Evolutionary conservation across 2,888 invertebrate genomes (phyloP), one percentile per base, ranked within the genome.

Genomic region (Tipula helvola): DNA sequence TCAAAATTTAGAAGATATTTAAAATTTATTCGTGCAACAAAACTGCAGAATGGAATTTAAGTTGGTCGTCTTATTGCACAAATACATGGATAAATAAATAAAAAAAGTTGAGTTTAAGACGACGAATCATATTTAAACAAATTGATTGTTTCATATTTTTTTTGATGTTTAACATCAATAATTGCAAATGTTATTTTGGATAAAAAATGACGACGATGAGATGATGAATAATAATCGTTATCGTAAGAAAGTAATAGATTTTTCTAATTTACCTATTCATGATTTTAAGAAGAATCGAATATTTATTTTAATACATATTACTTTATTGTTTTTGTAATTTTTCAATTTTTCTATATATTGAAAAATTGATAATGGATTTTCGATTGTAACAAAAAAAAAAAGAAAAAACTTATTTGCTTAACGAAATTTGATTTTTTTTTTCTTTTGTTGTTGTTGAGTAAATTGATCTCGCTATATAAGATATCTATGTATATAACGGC

Each of bases 201-300:
- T 71, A 71, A 28, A 71, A 28, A 8, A 71, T 28, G 28, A 28
- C 28, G 71, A 71, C n/a, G 57, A 28, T 13, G 10, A 18, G 3
- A 71, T 10, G 71, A 71, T 71, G 71, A 71, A 18, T 57, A 28
- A 28, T 28, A 57, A 57, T 71, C 28, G 71, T 28, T 57, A 57
- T 57, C 18, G 28, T 28, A 71, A 12, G 28, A 71, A 28, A 28
- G 71, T 71, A 71, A 71, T 71, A 71, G 71, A 71, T 71, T 71
- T 71, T 71, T 71, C 71, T 71, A 71, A 71, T 71, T 71, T 71
- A 71, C 71, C 71, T 71, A 71, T 71, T 71, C 71, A 71, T 71
- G 71, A 28, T 71, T 71, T 71, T 71, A 71, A 71, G 71, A 8
- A 0, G 28, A 71, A 28, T 71, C 71, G 28, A 28, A 28, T 71